A percentile compares a stretch with the other conserved stretches of the same genome.
These are phyloP conservation scores for Napeogenes sylphis DNA, from an alignment of 2,888 invertebrate species.

Conservation along the genomic window DNA sequence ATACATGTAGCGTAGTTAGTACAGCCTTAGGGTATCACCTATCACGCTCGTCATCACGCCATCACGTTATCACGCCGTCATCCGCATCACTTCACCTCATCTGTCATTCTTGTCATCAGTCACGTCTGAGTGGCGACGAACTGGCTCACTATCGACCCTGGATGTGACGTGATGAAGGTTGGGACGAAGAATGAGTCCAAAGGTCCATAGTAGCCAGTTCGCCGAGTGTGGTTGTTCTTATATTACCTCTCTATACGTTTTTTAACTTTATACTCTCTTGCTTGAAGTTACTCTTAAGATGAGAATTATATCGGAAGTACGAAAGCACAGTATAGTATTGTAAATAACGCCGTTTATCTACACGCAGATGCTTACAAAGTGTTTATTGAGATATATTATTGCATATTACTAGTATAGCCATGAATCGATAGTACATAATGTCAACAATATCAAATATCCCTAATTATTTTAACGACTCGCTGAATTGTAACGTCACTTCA, in stretches of 20 bases:
- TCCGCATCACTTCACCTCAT: slow-evolving; percentile 75
- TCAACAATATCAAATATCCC: slow-evolving; percentile 73
- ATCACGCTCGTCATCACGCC: slow-evolving; percentile 41
- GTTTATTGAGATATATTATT: slow-evolving; percentile 55
- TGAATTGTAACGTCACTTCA: slow-evolving; percentile 61
- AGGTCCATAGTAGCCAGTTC: slow-evolving; percentile 51
- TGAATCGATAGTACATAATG: slow-evolving; percentile 73
- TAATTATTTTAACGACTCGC: slow-evolving; percentile 53
- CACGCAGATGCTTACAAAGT: slow-evolving; percentile 64
- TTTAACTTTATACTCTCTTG: slow-evolving; percentile 55
- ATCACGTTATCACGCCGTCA: slow-evolving; percentile 54
- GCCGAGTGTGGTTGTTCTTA: slow-evolving; percentile 63
- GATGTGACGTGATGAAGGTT: not conserved
- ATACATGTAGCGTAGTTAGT: slow-evolving; percentile 60
- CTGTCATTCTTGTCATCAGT: slow-evolving; percentile 58
- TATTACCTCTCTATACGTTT: slow-evolving; percentile 55
- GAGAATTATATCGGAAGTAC: slow-evolving; percentile 47
- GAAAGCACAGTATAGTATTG: slow-evolving; percentile 56
- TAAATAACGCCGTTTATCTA: slow-evolving; percentile 60
- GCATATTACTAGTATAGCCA: slow-evolving; percentile 69
- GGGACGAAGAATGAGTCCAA: not conserved
- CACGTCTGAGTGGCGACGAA: slow-evolving; percentile 70
- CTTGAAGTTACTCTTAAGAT: slow-evolving; percentile 57
- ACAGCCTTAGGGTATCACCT: slow-evolving; percentile 31
- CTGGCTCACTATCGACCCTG: slow-evolving; percentile 47